Evolutionary conservation across 2,113 vertebrate genomes (phyloP).

Genomic region (Triplophysa dalaica): DNA sequence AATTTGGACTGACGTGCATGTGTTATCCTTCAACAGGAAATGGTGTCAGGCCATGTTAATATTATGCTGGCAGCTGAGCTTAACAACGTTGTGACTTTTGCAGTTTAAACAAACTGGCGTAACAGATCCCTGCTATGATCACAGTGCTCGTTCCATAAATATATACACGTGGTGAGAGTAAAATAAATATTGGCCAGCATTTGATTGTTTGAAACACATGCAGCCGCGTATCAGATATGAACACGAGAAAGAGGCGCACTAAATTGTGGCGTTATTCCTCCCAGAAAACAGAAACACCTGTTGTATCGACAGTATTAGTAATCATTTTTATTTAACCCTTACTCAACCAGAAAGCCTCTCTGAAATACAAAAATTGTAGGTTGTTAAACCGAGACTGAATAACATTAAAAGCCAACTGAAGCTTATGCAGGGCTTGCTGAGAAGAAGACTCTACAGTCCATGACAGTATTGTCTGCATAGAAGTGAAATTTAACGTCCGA

Average conservation of each 20-base stretch:
- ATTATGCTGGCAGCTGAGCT: not conserved
- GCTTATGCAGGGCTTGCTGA: not conserved
- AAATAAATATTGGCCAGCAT: constrained; percentile 23
- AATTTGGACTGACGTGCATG: constrained; percentile 27
- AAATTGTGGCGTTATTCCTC: not conserved
- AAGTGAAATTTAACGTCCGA: too few relatives aligned
- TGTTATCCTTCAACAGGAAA: constrained; percentile 40
- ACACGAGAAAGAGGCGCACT: not conserved
- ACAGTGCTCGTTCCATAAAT: not conserved
- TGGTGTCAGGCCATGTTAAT: constrained; percentile 40
- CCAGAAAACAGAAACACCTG: not conserved
- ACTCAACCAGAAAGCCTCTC: too few relatives aligned
- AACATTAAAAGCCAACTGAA: not conserved
- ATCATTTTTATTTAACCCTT: not conserved
- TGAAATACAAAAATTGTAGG: too few relatives aligned
- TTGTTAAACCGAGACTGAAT: not conserved
- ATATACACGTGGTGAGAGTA: constrained; percentile 37
- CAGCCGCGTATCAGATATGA: not conserved
- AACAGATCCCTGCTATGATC: constrained; percentile 12
- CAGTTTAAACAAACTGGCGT: constrained; percentile 14
- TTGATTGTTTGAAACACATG: not conserved
- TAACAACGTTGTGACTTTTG: not conserved
- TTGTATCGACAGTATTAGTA: not conserved
- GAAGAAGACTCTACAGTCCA: not conserved
- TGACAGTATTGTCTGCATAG: not conserved